These are phyloP conservation scores for Cassiopea xamachana DNA, from an alignment of 30 jellyfish, hydroid and myxozoan species.

Conservation along the genomic window DNA sequence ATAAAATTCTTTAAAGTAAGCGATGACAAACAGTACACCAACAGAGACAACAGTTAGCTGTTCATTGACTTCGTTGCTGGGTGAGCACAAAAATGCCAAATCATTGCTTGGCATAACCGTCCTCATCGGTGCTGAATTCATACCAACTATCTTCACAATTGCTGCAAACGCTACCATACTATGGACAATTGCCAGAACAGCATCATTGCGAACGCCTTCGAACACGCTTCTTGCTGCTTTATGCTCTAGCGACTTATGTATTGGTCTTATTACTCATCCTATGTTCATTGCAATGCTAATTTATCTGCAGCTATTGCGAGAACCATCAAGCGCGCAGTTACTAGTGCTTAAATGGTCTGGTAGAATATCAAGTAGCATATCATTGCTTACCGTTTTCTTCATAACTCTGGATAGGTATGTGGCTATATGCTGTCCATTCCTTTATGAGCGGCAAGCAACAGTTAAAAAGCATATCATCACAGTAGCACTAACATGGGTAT, in stretches of 20 bases:
- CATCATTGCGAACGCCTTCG: conserved; percentile 37
- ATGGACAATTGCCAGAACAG: conserved; percentile 1
- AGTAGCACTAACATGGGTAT: conserved; percentile 1
- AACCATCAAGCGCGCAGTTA: background rate
- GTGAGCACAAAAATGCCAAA: background rate
- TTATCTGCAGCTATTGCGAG: background rate
- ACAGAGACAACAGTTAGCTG: background rate
- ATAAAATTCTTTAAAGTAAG: no score
- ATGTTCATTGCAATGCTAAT: background rate
- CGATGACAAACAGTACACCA: background rate
- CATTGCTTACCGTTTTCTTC: background rate
- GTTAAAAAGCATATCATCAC: background rate
- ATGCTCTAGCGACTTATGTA: conserved; percentile 19
- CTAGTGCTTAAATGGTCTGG: background rate
- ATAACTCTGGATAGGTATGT: conserved; percentile 29
- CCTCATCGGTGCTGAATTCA: background rate
- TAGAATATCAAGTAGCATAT: background rate
- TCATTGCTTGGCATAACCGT: background rate
- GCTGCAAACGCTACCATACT: conserved; percentile 1
- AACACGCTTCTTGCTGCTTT: conserved; percentile 17
- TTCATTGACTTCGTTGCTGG: background rate
- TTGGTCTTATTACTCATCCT: conserved; percentile 23
- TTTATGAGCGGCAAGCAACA: background rate
- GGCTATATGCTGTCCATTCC: conserved; percentile 33
- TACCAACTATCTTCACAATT: conserved; percentile 27